A percentile compares a stretch with the other conserved stretches of the same genome.
Evolutionary conservation across 35 echinoderm and acorn worm species (phyloP).

Genomic region (Ptychodera flava): DNA sequence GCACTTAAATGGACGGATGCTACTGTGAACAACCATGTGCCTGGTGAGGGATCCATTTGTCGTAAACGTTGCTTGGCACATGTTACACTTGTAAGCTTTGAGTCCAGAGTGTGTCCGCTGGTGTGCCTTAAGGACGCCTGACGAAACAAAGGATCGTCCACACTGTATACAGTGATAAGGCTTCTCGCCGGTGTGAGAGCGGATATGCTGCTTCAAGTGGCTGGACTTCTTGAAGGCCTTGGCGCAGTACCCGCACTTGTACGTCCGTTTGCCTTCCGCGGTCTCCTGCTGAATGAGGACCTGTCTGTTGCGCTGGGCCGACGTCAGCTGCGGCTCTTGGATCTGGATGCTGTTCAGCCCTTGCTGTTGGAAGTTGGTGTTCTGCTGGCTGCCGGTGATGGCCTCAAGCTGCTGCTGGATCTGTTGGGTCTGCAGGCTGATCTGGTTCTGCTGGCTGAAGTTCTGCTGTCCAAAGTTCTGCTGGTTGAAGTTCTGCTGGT

Average conservation of each 20-base stretch:
- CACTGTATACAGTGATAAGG: constrained; percentile 75
- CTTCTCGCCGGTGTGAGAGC: constrained; percentile 92
- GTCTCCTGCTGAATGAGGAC: constrained; percentile 11
- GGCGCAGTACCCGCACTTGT: constrained; percentile 55
- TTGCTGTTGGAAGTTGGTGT: constrained; percentile 25
- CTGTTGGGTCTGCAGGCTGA: constrained; percentile 90
- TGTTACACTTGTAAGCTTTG: constrained; percentile 65
- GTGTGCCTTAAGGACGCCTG: constrained; percentile 75
- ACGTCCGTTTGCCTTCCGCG: constrained; percentile 56
- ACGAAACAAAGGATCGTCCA: constrained; percentile 84
- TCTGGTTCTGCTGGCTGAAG: constrained; percentile 35
- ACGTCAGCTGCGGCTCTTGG: neutral
- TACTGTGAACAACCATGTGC: constrained; percentile 79
- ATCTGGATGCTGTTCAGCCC: constrained; percentile 12
- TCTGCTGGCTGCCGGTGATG: constrained; percentile 76
- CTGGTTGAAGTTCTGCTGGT: constrained; percentile 37
- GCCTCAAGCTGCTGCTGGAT: constrained; percentile 98
- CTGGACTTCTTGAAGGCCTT: constrained; percentile 98
- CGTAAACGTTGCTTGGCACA: constrained; percentile 70
- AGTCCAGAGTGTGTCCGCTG: constrained; percentile 67
- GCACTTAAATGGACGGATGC: constrained; percentile 43
- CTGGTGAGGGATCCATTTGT: constrained; percentile 90
- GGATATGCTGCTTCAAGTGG: constrained; percentile 92
- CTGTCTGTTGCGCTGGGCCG: neutral
- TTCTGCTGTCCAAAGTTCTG: constrained; percentile 24